These are phyloP conservation scores for Ctenoplectra terminalis DNA, from an alignment of 1,140 invertebrate species.

Conservation along the genomic window DNA sequence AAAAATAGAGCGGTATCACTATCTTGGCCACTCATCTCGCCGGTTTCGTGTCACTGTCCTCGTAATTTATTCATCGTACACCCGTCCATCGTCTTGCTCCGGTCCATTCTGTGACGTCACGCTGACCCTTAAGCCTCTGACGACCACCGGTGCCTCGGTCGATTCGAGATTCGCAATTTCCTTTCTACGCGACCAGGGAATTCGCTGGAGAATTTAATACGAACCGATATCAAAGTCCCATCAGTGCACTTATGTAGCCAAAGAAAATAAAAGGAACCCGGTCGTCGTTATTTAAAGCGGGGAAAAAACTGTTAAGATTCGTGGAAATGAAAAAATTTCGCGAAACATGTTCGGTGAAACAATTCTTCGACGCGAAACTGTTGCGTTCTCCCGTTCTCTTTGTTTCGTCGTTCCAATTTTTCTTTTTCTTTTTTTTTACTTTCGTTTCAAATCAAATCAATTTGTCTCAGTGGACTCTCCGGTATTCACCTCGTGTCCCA, in stretches of 20 bases:
- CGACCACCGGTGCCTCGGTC: neutral
- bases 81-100: constrained; percentile 42
- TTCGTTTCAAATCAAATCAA: constrained; percentile 21
- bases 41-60: constrained; percentile 56
- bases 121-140: constrained; percentile 47
- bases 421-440: neutral
- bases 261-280: neutral
- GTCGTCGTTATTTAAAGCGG: neutral
- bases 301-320: neutral
- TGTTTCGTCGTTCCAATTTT: no score
- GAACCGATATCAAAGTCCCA: constrained; percentile 13
- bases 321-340: neutral
- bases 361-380: no score
- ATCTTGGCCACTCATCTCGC: constrained; percentile 49
- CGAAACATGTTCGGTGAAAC: neutral
- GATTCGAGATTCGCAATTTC: constrained; percentile 35
- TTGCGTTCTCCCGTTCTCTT: neutral
- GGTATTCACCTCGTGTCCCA: constrained; percentile 15
- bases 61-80: constrained; percentile 58
- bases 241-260: neutral
- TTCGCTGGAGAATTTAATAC: constrained; percentile 25
- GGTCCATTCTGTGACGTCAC: constrained; percentile 41
- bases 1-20: constrained; percentile 49
- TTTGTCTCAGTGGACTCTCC: neutral
- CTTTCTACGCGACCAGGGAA: constrained; percentile 12